Evolutionary conservation across 2,113 vertebrate species (phyloP).

Genomic region (Uropsilus gracilis): DNA sequence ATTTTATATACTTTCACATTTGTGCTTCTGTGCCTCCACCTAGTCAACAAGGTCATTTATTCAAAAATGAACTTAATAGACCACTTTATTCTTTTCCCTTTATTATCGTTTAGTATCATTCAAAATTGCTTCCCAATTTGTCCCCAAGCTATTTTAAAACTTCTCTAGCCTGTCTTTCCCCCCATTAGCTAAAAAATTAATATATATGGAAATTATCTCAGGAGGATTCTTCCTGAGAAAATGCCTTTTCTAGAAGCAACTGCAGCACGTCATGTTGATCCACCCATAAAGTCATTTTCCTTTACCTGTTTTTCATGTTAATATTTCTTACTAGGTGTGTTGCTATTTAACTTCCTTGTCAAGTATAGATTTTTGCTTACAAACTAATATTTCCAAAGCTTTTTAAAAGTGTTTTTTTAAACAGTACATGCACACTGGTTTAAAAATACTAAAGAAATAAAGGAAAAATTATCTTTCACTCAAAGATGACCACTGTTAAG

Average conservation of each 20-base stretch:
- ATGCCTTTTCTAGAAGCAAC: neutral
- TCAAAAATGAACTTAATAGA: neutral
- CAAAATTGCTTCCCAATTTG: neutral
- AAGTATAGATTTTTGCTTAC: neutral
- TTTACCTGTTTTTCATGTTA: neutral
- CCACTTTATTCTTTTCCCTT: neutral
- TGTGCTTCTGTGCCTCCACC: neutral
- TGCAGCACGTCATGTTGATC: neutral
- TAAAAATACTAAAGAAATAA: neutral
- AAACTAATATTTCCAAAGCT: conserved; percentile 24
- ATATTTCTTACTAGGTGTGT: conserved; percentile 19
- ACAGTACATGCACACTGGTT: neutral
- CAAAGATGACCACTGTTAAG: conserved; percentile 16
- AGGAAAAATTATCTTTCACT: neutral
- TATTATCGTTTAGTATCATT: conserved; percentile 8
- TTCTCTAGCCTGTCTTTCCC: neutral
- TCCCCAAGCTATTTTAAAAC: conserved; percentile 18
- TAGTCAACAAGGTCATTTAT: conserved; percentile 13
- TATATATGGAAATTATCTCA: neutral
- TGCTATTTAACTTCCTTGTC: conserved; percentile 34
- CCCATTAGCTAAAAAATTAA: neutral
- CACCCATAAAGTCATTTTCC: neutral
- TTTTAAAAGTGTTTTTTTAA: neutral
- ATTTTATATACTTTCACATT: neutral
- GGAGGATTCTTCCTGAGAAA: neutral